A percentile compares a stretch with the other conserved stretches of the same genome.
phyloP scores from a whole-genome alignment of 64 coral and sea anemone species.

The Stichodactyla helianthus region DNA sequence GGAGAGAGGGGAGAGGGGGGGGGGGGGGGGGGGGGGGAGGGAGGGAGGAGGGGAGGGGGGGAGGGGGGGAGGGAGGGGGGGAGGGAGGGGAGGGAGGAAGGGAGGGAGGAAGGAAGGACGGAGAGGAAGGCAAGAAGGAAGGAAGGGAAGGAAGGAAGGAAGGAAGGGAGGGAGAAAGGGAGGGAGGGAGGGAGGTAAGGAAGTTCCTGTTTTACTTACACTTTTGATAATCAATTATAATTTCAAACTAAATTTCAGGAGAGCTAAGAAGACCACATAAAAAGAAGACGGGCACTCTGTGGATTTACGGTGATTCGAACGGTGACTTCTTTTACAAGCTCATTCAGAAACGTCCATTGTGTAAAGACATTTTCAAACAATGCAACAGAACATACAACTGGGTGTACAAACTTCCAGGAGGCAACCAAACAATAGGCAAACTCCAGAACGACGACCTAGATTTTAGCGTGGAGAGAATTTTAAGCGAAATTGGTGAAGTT shows the following conservation, averaged over 20 bases:
- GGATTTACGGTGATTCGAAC: conserved; percentile 85
- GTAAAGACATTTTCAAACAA: conserved; percentile 59
- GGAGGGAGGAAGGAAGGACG: background rate
- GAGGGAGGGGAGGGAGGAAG: background rate
- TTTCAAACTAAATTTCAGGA: background rate
- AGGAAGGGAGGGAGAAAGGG: too few relatives aligned
- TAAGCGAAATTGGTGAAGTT: conserved; percentile 48
- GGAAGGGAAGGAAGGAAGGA: background rate
- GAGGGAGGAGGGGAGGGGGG: too few relatives aligned
- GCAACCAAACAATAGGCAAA: conserved; percentile 63
- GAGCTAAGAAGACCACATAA: background rate
- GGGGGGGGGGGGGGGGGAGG: too few relatives aligned
- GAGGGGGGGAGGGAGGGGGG: too few relatives aligned
- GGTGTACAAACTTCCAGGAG: conserved; percentile 63
- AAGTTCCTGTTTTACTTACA: background rate
- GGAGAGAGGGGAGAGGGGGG: too few relatives aligned
- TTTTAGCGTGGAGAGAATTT: conserved; percentile 62
- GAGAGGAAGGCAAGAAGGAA: background rate
- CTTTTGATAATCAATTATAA: too few relatives aligned
- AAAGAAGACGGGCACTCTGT: conserved; percentile 35
- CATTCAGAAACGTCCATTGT: conserved; percentile 53
- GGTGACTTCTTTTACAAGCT: conserved; percentile 86
- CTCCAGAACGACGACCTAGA: conserved; percentile 67
- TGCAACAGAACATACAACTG: conserved; percentile 84
- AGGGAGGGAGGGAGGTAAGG: background rate